Conservation (phyloP, 2,797 vertebrate species). For the Setipinna tenuifilis region DNA sequence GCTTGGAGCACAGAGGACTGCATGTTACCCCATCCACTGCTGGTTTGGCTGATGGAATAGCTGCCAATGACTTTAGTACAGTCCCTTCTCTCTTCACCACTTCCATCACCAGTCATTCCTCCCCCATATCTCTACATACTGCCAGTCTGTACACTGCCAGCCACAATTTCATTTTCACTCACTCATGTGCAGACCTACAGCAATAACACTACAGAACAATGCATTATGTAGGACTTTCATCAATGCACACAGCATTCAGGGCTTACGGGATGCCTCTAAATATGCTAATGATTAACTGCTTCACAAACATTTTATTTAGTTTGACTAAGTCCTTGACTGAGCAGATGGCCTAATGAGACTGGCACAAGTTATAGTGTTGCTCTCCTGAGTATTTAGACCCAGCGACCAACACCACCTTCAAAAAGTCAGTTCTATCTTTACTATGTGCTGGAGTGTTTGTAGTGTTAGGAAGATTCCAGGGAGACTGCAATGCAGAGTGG, state of each 20-base stretch:
- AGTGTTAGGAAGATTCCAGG: too few species aligned
- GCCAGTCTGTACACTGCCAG: neutral
- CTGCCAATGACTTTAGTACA: neutral
- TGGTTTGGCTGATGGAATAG: neutral
- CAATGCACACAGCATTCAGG: neutral
- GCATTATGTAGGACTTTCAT: neutral
- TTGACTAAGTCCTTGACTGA: too few species aligned
- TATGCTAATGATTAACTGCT: too few species aligned
- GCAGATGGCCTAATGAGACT: too few species aligned
- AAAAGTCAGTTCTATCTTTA: too few species aligned
- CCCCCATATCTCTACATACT: neutral
- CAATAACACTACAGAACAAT: neutral
- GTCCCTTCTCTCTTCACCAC: neutral
- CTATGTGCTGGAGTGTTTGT: too few species aligned
- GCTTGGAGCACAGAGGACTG: neutral
- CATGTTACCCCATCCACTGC: neutral
- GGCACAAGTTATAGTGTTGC: too few species aligned
- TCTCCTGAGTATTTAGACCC: too few species aligned
- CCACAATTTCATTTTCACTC: neutral
- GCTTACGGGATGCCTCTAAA: too few species aligned
- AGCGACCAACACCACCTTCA: too few species aligned
- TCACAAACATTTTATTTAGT: too few species aligned
- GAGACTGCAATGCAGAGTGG: too few species aligned
- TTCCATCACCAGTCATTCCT: neutral
- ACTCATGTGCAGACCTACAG: neutral